Base-by-base conservation (phyloP, 30 jellyfish, hydroid and myxozoan genomes). In the Aurelia aurita complex sp. Pacific region DNA sequence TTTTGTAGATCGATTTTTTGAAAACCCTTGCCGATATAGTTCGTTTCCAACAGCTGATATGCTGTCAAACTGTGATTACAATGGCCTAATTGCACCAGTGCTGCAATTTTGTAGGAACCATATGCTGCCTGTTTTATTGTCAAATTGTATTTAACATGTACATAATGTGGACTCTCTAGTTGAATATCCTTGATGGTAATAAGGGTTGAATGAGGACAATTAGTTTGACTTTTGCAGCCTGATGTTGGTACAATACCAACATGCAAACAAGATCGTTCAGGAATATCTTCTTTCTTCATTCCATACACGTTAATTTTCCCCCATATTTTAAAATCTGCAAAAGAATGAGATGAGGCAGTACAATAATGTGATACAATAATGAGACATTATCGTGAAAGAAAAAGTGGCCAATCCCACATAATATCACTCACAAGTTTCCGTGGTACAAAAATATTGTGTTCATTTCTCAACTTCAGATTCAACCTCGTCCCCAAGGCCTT, bases 261-360 rank as follows among this genome's bases (percentile, higher is more conserved):
- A 42, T 69, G 82, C 6, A 81, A 54, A 38, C 90, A 81, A 5
- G 90, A 81, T 19, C 83, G 79, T 12, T 13, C 53, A 14, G 75
- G 18, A 29, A 81, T 10, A 19, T 81, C 80, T 53, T 67, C 77
- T 5, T 19, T 67, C 2, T n/a, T 14, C 81, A 79, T 67, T 29
- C 29, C 69, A 55, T 35, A 18, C 6, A 67, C 73, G 16, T 34
- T 16, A 3, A 67, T 43, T 10, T 51, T 33, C 10, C 89, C 89
- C 5, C 16, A 64, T 16, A 65, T 11, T 51, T 51, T 62, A 64
- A 43, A 46, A 54, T 35, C 67, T 38, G 42, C 10, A 16, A 18
- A 15, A 32, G 55, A 68, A 68, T 5, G 57, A n/a, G 55, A 6
- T 29, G 2, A 67, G 35, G 35, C 29, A 23, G 29, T 23, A 23